Base-by-base conservation (phyloP, 2,888 invertebrate genomes). In the Xanthia icteritia region DNA sequence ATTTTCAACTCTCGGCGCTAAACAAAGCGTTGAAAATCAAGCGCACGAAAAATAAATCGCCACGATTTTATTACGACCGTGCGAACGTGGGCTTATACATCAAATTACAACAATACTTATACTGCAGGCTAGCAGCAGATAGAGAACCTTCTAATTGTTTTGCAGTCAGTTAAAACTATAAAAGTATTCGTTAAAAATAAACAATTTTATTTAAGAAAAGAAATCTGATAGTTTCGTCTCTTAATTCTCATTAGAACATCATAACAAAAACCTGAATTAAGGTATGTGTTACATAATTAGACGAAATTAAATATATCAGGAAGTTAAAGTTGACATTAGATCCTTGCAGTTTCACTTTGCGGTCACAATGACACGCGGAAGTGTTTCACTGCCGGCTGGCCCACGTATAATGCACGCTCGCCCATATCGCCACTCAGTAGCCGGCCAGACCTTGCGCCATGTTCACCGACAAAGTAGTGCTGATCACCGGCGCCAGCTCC, bases 401-500 rank as follows among this genome's bases (percentile, higher is more conserved):
- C 58, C n/a, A 60, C 64, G 81, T 91, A 91, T 90, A 90, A 89
- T 77, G 72, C 79, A 81, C 64, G 76, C 76, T 68, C 76, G 54
- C 61, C 54, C 17, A 83, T 45, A 70, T 68, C 79, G 75, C 66
- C 81, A 74, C 83, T 88, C 92, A 91, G 90, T 91, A 83, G 74
- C 64, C n/a, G 61, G n/a, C 76, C 75, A 76, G 69, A 13, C 54
- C 58, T 61, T 45, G 74, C 77, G 89, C 84, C 80, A 96, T 96
- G 96, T 95, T 95, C 89, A 87, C 86, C 31, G 88, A 92, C 69
- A 95, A 95, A 93, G 95, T 96, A 56, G 93, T 95, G 42, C 81
- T 96, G 67, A 90, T 96, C 69, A 96, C 96, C 5, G 96, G 96
- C 6, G 95, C 95, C 17, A 95, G 95, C 82, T 92, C 95, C 4